These are phyloP conservation scores for Cheumatopsyche charites DNA, from an alignment of 1,140 invertebrate species.

Conservation along the genomic window DNA sequence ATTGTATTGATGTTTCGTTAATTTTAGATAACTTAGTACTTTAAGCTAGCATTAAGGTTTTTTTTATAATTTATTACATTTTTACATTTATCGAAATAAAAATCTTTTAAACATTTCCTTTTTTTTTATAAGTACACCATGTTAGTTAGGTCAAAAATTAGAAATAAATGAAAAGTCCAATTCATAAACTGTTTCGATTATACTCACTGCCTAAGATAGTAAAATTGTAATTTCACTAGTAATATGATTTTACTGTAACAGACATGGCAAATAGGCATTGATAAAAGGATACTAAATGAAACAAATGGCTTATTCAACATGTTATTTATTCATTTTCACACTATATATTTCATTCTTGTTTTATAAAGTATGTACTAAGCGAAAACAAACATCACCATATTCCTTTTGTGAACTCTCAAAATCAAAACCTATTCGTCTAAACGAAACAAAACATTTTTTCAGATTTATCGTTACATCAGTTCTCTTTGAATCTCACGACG, in stretches of 20 bases:
- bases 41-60: slow-evolving; percentile 34
- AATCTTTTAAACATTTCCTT: slow-evolving; percentile 7
- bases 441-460: too few species aligned
- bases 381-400: neutral
- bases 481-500: too few species aligned
- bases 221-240: too few species aligned
- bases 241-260: too few species aligned
- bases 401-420: too few species aligned
- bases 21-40: neutral
- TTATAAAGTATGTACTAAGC: slow-evolving; percentile 1
- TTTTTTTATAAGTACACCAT: neutral
- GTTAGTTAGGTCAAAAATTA: neutral
- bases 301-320: slow-evolving; percentile 4
- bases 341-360: slow-evolving; percentile 21
- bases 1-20: slow-evolving; percentile 26
- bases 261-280: too few species aligned
- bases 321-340: slow-evolving; percentile 25
- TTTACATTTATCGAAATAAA: slow-evolving; percentile 34
- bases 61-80: slow-evolving; percentile 39
- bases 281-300: neutral
- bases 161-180: neutral
- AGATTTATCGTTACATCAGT: too few species aligned
- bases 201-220: too few species aligned
- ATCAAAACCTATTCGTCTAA: too few species aligned
- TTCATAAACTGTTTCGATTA: neutral